A percentile compares a stretch with the other conserved stretches of the same genome.
Conservation (phyloP, 2,113 vertebrate genomes). For the Propithecus coquereli region DNA sequence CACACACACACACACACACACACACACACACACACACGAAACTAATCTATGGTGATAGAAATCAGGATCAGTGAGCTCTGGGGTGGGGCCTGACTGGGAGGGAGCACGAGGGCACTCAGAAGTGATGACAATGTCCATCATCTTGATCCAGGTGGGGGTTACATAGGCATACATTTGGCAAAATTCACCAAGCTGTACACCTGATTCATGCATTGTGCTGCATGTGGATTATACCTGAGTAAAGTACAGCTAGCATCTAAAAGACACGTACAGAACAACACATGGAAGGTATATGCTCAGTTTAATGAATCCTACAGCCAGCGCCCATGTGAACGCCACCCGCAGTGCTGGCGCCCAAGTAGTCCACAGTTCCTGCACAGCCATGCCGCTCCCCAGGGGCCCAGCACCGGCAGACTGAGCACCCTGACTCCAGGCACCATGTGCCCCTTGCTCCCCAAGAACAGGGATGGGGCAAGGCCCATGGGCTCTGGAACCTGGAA, state of each 20-base stretch:
- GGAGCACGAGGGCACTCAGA: rapidly evolving
- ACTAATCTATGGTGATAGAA: background rate
- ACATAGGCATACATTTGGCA: background rate
- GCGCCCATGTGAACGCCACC: background rate
- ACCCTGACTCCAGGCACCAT: too few relatives aligned
- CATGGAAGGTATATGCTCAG: background rate
- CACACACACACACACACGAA: background rate
- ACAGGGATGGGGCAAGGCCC: background rate
- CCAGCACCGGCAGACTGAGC: background rate
- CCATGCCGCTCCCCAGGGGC: background rate
- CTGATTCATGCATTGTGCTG: background rate
- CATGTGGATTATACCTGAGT: background rate
- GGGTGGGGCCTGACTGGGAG: background rate
- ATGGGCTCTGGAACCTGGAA: background rate
- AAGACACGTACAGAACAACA: background rate
- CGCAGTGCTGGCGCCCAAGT: too few relatives aligned
- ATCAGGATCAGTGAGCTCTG: background rate
- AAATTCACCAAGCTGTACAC: background rate
- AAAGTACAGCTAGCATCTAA: background rate
- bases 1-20: background rate
- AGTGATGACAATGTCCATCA: background rate
- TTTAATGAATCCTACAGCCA: background rate
- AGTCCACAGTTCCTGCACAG: background rate
- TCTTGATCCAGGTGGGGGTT: background rate
- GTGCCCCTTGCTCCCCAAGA: background rate